Percentiles rank a stretch among this genome's conserved stretches.
These are phyloP conservation scores for Gonatopus flavifemur DNA, from an alignment of 1,140 invertebrate genomes.

Conservation along the genomic window DNA sequence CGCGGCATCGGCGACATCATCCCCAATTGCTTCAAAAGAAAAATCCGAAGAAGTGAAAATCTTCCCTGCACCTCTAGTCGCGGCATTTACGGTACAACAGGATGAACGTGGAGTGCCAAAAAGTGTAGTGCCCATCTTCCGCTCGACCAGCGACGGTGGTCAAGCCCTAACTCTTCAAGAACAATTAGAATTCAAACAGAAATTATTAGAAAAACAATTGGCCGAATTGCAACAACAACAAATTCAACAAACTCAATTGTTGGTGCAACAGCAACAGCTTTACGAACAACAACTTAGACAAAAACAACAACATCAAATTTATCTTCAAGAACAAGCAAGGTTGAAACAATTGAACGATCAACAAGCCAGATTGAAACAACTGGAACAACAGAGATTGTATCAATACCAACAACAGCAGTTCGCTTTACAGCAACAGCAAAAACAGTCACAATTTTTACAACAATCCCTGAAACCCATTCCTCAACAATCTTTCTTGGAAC, in stretches of 20 bases:
- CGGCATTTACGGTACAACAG: slow-evolving; percentile 81
- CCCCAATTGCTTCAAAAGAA: slow-evolving; percentile 36
- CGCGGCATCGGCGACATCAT: slow-evolving; percentile 35
- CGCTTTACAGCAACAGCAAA: slow-evolving; percentile 32
- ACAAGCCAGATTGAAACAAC: slow-evolving; percentile 30
- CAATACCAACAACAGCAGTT: slow-evolving; percentile 44
- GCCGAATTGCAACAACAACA: slow-evolving; percentile 69
- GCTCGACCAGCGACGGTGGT: slow-evolving; percentile 35
- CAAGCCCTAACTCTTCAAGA: slow-evolving; percentile 58
- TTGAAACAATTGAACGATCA: slow-evolving; percentile 52
- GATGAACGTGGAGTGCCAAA: slow-evolving; percentile 74
- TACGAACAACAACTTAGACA: slow-evolving; percentile 58
- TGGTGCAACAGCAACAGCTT: slow-evolving; percentile 63
- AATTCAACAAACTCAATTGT: slow-evolving; percentile 68
- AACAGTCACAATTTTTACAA: slow-evolving; percentile 36
- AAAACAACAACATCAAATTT: slow-evolving; percentile 57
- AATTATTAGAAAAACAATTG: slow-evolving; percentile 69
- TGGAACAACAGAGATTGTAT: slow-evolving; percentile 36
- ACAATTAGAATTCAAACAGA: slow-evolving; percentile 69
- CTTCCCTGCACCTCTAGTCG: slow-evolving; percentile 75
- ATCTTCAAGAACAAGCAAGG: slow-evolving; percentile 54
- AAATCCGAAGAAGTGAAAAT: slow-evolving; percentile 72
- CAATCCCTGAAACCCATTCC: slow-evolving; percentile 33
- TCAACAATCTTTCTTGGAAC: slow-evolving; percentile 39
- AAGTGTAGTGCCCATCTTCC: slow-evolving; percentile 71